phyloP scores from a whole-genome alignment of 2,113 vertebrate genomes.

The Nanger granti region DNA sequence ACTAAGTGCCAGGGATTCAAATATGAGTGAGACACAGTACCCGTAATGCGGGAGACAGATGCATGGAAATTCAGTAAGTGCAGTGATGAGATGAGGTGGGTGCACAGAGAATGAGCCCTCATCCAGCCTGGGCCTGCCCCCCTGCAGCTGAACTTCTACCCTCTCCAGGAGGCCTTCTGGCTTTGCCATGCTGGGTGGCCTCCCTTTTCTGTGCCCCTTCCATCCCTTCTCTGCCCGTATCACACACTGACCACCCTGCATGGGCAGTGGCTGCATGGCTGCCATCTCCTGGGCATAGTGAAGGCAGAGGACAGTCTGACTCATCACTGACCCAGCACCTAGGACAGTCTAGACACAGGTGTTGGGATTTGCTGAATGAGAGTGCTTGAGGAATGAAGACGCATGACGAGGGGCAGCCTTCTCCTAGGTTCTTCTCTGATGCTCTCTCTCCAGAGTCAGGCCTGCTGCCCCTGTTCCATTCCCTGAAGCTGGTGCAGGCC shows the following conservation, averaged over 20 bases:
- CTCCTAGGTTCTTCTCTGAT: background rate
- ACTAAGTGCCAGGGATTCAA: background rate
- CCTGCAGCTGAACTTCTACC: background rate
- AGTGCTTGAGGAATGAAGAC: background rate
- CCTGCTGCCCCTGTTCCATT: background rate
- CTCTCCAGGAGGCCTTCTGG: background rate
- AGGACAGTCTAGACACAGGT: background rate
- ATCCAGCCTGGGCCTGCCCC: background rate
- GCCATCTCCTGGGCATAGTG: background rate
- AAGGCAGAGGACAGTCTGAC: background rate
- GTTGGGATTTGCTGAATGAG: background rate
- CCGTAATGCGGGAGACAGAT: background rate
- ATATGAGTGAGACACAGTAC: background rate
- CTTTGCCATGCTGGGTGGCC: background rate
- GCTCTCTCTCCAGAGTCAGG: background rate
- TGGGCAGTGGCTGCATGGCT: background rate
- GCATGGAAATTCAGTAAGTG: background rate
- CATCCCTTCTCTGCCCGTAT: background rate
- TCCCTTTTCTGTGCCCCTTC: background rate
- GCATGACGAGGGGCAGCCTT: accelerated
- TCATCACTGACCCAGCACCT: background rate
- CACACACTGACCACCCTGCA: background rate
- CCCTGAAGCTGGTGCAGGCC: background rate
- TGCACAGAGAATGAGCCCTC: background rate
- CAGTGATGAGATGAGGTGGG: background rate